These are phyloP conservation scores for Lonchura striata DNA, from an alignment of 2,113 vertebrate species.

Conservation along the genomic window DNA sequence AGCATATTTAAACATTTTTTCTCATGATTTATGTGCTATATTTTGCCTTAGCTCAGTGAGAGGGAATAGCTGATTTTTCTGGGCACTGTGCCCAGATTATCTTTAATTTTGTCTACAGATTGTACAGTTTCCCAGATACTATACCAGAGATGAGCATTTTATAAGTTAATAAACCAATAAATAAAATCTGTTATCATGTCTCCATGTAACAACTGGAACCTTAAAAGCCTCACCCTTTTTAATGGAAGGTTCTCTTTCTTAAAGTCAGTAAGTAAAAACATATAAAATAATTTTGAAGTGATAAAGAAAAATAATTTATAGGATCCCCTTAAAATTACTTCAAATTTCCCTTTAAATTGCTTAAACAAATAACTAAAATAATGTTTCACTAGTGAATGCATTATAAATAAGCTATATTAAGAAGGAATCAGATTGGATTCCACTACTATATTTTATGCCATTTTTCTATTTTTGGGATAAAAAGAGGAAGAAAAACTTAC, in stretches of 20 bases:
- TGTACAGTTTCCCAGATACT: conserved; percentile 52
- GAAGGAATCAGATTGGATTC: neutral
- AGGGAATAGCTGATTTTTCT: conserved; percentile 40
- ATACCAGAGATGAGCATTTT: conserved; percentile 52
- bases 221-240: conserved; percentile 12
- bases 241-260: conserved; percentile 12
- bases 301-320: conserved; percentile 35
- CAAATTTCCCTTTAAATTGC: conserved; percentile 22
- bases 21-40: conserved; percentile 41
- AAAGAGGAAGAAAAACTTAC: conserved; percentile 82
- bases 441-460: neutral
- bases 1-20: neutral
- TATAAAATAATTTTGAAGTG: conserved; percentile 31
- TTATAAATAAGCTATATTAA: neutral
- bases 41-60: conserved; percentile 19
- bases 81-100: conserved; percentile 52
- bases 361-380: conserved; percentile 34
- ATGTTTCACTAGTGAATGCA: neutral
- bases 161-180: conserved; percentile 63
- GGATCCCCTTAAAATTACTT: conserved; percentile 24
- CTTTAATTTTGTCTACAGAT: conserved; percentile 61
- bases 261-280: conserved; percentile 6
- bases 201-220: conserved; percentile 15
- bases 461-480: conserved; percentile 26
- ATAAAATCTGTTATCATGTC: conserved; percentile 47